Conservation (phyloP, 1,140 invertebrate genomes). For the Trinorchestia longiramus region DNA sequence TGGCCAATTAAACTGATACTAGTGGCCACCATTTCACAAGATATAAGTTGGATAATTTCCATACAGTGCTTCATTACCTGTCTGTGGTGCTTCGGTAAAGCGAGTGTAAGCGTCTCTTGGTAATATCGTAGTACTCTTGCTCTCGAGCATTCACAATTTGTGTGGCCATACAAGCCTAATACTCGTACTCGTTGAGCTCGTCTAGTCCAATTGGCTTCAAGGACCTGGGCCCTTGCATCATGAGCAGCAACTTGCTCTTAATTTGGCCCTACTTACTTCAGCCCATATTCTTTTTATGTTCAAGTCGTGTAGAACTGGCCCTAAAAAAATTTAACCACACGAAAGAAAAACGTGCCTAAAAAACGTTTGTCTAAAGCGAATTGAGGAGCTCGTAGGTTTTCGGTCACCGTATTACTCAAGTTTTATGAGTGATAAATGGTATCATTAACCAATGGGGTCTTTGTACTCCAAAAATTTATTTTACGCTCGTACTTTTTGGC, state of each 20-base stretch:
- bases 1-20: background rate
- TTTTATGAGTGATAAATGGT: background rate
- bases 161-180: background rate
- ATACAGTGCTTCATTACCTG: too few relatives aligned
- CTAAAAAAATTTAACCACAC: background rate
- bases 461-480: background rate
- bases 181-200: constrained; percentile 1
- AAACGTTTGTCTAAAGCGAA: background rate
- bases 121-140: too few relatives aligned
- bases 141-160: background rate
- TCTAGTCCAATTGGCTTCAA: constrained; percentile 10
- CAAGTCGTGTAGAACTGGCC: background rate
- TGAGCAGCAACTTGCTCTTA: background rate
- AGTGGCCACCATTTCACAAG: background rate
- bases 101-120: too few relatives aligned
- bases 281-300: background rate
- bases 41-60: background rate
- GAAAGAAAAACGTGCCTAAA: background rate
- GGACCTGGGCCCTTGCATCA: background rate
- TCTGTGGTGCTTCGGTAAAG: too few relatives aligned
- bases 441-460: background rate
- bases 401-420: background rate
- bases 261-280: background rate
- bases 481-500: too few relatives aligned
- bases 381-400: background rate